Conservation (phyloP, 2,113 vertebrate species). For the Dicrurus megarhynchus region DNA sequence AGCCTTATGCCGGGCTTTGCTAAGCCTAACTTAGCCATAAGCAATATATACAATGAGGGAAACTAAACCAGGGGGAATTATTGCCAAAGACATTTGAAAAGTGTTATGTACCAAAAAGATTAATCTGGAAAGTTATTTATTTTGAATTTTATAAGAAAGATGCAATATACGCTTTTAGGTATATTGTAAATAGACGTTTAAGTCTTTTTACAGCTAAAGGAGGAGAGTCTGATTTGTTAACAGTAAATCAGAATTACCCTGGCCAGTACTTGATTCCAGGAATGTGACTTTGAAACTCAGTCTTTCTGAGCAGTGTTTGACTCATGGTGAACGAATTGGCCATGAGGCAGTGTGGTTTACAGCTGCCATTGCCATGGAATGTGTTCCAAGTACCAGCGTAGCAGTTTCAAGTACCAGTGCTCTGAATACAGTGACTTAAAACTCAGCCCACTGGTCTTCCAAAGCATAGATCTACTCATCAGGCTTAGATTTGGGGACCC, state of each 20-base stretch:
- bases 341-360: not conserved
- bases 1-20: not conserved
- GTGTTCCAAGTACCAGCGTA: not conserved
- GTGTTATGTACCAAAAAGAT: not conserved
- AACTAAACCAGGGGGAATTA: not conserved
- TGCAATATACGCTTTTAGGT: not conserved
- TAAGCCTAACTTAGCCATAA: not conserved
- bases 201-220: not conserved
- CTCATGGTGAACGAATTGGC: not conserved
- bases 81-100: not conserved
- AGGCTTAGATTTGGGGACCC: not conserved
- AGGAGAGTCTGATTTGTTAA: not conserved
- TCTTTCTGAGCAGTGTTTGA: not conserved
- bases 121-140: not conserved
- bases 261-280: not conserved
- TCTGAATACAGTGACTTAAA: not conserved
- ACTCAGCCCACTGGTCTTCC: not conserved
- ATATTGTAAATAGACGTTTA: not conserved
- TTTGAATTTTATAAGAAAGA: not conserved
- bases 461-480: not conserved
- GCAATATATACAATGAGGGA: not conserved
- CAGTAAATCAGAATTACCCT: not conserved
- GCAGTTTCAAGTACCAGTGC: not conserved
- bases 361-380: not conserved
- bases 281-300: not conserved